Evolutionary conservation across 2,888 invertebrate genomes (phyloP), one percentile per base, ranked within the genome.

Genomic region (Ochlodes sylvanus): DNA sequence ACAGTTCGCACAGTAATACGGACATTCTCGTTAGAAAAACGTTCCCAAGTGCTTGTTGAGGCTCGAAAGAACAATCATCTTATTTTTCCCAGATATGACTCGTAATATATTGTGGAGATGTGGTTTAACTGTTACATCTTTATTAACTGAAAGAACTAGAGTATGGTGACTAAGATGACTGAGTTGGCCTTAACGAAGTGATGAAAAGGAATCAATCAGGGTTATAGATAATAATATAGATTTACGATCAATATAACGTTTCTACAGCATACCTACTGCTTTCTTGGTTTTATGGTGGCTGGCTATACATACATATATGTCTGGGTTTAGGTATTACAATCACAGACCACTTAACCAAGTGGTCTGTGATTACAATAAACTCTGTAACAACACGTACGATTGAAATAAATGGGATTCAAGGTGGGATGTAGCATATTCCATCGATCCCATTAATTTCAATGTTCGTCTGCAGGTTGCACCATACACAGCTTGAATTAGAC

Each of bases 51-150:
- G 42, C 15, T 27, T 42, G 32, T 38, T 41, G 62, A 21, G 75
- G 78, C 84, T 86, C 84, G 84, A 84, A 79, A 79, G 83, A 87
- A 88, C 88, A 89, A 90, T 90, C 82, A 85, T 80, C 75, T 78
- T 73, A 78, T 81, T 85, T 83, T 89, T 90, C 88, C 83, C 88
- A 87, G 80, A 83, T 76, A 77, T 57, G 47, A 63, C 55, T 65
- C 69, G 76, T 81, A 77, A 84, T 83, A 79, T 80, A 80, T 81
- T 79, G 79, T 79, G 83, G 84, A 85, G 87, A 84, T 83, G 80
- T 75, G 77, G 76, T 74, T 75, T 78, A 75, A 74, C 72, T 73
- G 72, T 73, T 75, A 32, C 19, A 34, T 15, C 44, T 50, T 52
- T n/a, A 52, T 50, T 10, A 50, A 62, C 50, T 55, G 41, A 12